phyloP scores from a whole-genome alignment of 1,140 invertebrate species.

The Conus betulinus region DNA sequence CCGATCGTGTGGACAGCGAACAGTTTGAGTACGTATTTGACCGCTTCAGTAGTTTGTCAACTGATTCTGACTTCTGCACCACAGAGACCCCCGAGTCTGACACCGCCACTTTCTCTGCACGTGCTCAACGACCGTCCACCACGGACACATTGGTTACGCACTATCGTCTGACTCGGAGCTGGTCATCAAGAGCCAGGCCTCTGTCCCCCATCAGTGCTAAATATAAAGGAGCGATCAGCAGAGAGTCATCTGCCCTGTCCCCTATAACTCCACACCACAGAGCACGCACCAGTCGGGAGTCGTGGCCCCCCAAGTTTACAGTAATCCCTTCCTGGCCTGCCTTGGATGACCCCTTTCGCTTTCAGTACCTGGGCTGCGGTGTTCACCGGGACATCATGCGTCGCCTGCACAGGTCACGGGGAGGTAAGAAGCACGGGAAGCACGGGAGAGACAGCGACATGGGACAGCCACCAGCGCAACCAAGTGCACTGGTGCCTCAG shows the following conservation, averaged over 20 bases:
- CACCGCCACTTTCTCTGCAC: not conserved
- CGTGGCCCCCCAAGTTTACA: not conserved
- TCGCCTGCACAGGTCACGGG: constrained; percentile 1
- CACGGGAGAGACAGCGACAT: not conserved
- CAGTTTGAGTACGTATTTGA: constrained; percentile 19
- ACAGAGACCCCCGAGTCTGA: not conserved
- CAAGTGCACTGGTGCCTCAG: not conserved
- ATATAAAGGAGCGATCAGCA: not conserved
- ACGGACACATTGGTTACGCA: constrained; percentile 1
- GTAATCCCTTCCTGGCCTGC: not conserved
- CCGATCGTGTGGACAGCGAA: constrained; percentile 6
- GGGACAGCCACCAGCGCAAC: not conserved
- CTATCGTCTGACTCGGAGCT: not conserved
- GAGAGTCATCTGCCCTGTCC: not conserved
- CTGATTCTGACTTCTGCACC: not conserved
- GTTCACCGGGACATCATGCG: constrained; percentile 15
- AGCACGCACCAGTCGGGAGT: not conserved
- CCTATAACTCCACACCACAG: not conserved
- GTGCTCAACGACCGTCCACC: constrained; percentile 1
- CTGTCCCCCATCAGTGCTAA: not conserved
- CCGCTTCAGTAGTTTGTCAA: constrained; percentile 6
- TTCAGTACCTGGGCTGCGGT: not conserved
- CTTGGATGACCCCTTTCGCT: constrained; percentile 9
- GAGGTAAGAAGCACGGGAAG: not conserved
- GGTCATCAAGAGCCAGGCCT: not conserved